Percentiles rank a stretch among this genome's conserved stretches.
Evolutionary conservation across 2,113 vertebrate species (phyloP).

Genomic region (Aplodontia rufa): DNA sequence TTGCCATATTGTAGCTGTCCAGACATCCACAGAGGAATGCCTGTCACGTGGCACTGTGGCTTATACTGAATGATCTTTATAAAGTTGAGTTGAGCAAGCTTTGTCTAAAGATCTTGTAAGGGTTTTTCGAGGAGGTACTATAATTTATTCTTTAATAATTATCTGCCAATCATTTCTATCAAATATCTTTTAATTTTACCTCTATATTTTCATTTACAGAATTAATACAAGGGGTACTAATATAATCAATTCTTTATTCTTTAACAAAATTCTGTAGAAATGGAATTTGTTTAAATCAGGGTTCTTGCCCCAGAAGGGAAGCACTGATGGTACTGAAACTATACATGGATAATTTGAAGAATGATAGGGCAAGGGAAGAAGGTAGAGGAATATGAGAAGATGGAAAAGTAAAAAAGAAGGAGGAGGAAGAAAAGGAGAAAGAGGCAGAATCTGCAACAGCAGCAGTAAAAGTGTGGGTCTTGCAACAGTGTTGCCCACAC

Average conservation of each 20-base stretch:
- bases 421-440: background rate
- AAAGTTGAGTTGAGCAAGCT: background rate
- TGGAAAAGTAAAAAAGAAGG: background rate
- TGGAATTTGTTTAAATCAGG: background rate
- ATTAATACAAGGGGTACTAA: background rate
- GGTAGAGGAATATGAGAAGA: too few relatives aligned
- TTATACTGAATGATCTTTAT: background rate
- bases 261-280: conserved; percentile 30
- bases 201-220: background rate
- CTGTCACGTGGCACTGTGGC: background rate
- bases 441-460: accelerated
- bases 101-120: background rate
- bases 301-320: background rate
- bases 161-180: background rate
- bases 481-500: background rate
- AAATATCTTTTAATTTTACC: conserved; percentile 24
- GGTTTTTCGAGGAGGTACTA: background rate
- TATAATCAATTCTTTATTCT: background rate
- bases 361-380: background rate
- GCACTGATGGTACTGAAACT: background rate
- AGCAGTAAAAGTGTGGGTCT: background rate
- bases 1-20: background rate
- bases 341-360: background rate
- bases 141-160: conserved; percentile 31
- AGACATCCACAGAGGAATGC: background rate